A percentile compares a stretch with the other conserved stretches of the same genome.
Conservation (phyloP, 2,888 invertebrate genomes). For the Alsophila aescularia region DNA sequence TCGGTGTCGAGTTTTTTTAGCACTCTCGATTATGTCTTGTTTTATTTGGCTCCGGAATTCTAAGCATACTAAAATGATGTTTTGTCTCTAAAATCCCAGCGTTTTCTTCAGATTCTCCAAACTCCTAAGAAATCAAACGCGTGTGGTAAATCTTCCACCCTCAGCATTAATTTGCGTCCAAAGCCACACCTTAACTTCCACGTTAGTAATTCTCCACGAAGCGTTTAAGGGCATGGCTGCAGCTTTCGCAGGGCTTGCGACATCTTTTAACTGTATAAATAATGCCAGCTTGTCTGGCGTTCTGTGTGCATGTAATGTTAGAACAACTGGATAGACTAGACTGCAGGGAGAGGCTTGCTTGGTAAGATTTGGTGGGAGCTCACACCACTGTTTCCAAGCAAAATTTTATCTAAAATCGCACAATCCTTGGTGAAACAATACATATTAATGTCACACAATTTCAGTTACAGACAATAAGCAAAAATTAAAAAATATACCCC, state of each 20-base stretch:
- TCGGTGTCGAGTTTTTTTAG: too few relatives aligned
- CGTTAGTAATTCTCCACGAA: conserved; percentile 57
- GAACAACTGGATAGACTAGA: neutral
- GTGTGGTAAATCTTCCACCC: conserved; percentile 32
- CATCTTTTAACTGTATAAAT: conserved; percentile 33
- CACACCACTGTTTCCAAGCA: too few relatives aligned
- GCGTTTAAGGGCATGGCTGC: conserved; percentile 59
- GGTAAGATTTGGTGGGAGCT: too few relatives aligned
- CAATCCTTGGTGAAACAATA: too few relatives aligned
- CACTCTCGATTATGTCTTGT: neutral
- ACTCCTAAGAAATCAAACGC: conserved; percentile 25
- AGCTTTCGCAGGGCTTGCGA: conserved; percentile 51
- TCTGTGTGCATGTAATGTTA: neutral
- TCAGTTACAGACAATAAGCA: too few relatives aligned
- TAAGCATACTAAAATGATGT: too few relatives aligned
- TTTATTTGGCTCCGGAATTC: too few relatives aligned
- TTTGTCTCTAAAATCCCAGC: too few relatives aligned
- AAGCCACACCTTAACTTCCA: conserved; percentile 46
- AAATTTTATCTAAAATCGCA: too few relatives aligned
- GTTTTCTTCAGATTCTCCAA: neutral
- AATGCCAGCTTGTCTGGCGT: conserved; percentile 1
- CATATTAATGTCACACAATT: too few relatives aligned
- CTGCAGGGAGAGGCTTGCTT: neutral
- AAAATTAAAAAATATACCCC: too few relatives aligned
- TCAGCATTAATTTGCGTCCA: conserved; percentile 33